phyloP scores from a whole-genome alignment of 1,140 invertebrate species.

The Hylyphantes graminicola region DNA sequence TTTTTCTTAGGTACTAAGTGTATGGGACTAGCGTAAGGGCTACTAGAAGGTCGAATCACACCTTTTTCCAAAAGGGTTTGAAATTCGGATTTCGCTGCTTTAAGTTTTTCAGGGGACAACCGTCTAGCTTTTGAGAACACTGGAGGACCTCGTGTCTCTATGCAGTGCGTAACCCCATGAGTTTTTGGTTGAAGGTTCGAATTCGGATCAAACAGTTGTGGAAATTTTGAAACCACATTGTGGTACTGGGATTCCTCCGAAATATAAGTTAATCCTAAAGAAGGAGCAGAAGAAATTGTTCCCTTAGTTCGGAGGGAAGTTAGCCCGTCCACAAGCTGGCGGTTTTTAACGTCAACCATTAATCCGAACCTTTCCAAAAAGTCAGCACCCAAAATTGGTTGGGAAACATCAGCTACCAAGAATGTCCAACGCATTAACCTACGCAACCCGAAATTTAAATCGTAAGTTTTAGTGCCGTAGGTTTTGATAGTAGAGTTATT shows the following conservation, averaged over 20 bases:
- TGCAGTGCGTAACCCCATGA: not conserved
- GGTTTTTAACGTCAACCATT: conserved; percentile 3
- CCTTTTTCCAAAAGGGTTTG: not conserved
- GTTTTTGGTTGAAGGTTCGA: not conserved
- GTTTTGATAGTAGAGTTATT: not conserved
- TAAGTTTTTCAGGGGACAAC: conserved; percentile 1
- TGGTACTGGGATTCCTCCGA: not conserved
- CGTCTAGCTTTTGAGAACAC: not conserved
- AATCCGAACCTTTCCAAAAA: conserved; percentile 4
- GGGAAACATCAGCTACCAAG: not conserved
- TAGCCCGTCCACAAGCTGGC: not conserved
- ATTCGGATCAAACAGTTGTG: not conserved
- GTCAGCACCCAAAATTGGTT: not conserved
- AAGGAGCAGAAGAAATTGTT: not conserved
- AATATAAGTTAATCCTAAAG: not conserved
- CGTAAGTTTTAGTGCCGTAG: not conserved
- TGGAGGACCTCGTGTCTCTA: not conserved
- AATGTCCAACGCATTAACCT: not conserved
- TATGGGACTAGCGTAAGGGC: not conserved
- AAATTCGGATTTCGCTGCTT: not conserved
- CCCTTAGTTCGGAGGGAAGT: not conserved
- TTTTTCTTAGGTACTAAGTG: not conserved
- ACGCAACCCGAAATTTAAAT: not conserved
- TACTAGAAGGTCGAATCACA: not conserved
- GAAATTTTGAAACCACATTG: not conserved